Conservation (phyloP, 2,888 invertebrate genomes). For the Caenorhabditis afra region DNA sequence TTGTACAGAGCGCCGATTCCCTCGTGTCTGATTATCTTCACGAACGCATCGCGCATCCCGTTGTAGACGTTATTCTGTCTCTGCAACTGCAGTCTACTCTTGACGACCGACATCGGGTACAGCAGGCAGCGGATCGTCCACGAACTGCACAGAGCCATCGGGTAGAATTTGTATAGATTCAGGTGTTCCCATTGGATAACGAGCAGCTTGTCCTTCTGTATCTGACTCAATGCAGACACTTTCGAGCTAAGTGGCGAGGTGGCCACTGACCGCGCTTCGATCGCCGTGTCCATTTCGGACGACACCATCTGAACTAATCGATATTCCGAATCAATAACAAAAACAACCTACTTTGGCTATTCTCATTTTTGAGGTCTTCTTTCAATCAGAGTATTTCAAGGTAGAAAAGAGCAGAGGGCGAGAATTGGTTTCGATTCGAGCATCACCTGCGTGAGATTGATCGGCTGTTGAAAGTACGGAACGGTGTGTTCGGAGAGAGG, state of each 20-base stretch:
- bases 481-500: constrained; percentile 3
- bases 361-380: not conserved
- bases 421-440: constrained; percentile 30
- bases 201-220: constrained; percentile 66
- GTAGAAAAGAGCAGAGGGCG: constrained; percentile 41
- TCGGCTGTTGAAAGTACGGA: not conserved
- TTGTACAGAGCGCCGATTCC: constrained; percentile 77
- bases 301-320: constrained; percentile 49
- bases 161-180: constrained; percentile 76
- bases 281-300: constrained; percentile 52
- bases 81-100: constrained; percentile 76
- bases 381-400: constrained; percentile 7
- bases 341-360: constrained; percentile 3
- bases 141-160: constrained; percentile 70
- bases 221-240: constrained; percentile 25
- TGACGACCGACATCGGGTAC: constrained; percentile 77
- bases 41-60: constrained; percentile 76
- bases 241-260: constrained; percentile 43
- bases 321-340: not conserved
- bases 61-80: constrained; percentile 77
- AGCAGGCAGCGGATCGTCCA: constrained; percentile 72
- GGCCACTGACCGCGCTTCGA: constrained; percentile 50
- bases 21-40: constrained; percentile 74
- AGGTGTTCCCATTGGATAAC: constrained; percentile 80
- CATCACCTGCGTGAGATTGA: constrained; percentile 26